A percentile compares a stretch with the other conserved stretches of the same genome.
These are phyloP conservation scores for Pristionchus mayeri DNA, from an alignment of 2,888 invertebrate species.

Conservation along the genomic window DNA sequence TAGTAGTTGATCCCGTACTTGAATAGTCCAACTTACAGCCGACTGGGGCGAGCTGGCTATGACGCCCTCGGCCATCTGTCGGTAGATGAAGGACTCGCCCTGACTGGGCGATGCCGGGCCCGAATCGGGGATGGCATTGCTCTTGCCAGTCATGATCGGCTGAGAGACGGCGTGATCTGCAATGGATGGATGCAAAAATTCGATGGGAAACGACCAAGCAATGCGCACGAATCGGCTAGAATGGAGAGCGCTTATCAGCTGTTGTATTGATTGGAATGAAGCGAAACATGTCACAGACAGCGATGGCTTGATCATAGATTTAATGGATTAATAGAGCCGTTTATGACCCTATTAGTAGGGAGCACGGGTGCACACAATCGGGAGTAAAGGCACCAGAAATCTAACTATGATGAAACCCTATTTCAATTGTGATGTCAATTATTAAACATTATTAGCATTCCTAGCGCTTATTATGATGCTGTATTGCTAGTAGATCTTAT, in stretches of 20 bases:
- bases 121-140: conserved; percentile 21
- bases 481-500: no score
- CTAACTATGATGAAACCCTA: no score
- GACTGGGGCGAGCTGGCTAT: conserved; percentile 48
- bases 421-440: no score
- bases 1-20: no score
- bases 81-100: conserved; percentile 14
- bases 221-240: not conserved
- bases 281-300: not conserved
- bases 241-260: conserved; percentile 32
- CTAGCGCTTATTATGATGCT: no score
- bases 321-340: no score
- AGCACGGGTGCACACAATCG: no score
- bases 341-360: not conserved
- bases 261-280: conserved; percentile 1
- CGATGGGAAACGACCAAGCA: not conserved
- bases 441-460: no score
- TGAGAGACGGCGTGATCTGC: conserved; percentile 48
- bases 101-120: conserved; percentile 42
- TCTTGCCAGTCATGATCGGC: conserved; percentile 44
- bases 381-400: no score
- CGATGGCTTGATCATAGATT: no score
- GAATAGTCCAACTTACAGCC: conserved; percentile 28
- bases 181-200: no score
- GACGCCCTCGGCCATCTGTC: conserved; percentile 37